Percentiles rank a stretch among this genome's conserved stretches.
phyloP scores from a whole-genome alignment of 2,888 invertebrate species.

The Pachydiplax longipennis region DNA sequence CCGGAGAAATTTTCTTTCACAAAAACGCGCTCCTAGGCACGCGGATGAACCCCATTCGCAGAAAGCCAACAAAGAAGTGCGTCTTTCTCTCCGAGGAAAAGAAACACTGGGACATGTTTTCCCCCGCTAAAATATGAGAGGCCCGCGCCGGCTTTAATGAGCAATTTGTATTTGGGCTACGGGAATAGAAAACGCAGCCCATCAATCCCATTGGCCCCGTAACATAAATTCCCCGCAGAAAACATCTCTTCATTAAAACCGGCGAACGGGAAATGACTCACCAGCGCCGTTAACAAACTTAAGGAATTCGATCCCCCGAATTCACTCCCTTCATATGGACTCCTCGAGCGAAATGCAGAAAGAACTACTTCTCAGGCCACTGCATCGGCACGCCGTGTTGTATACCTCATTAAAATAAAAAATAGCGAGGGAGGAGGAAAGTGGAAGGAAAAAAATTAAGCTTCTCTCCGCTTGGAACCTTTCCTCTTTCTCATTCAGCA shows the following conservation, averaged over 20 bases:
- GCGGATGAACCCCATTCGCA: too few species aligned
- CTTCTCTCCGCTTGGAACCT: not conserved
- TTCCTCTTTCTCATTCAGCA: not conserved
- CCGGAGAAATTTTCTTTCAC: too few species aligned
- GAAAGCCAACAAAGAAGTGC: too few species aligned
- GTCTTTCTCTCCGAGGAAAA: too few species aligned
- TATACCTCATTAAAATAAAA: constrained; percentile 39
- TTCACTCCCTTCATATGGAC: not conserved
- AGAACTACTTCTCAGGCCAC: not conserved
- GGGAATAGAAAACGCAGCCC: not conserved
- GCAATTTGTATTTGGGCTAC: too few species aligned
- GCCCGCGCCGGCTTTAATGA: too few species aligned
- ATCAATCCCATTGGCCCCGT: not conserved
- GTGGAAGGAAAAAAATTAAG: not conserved
- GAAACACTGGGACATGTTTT: too few species aligned
- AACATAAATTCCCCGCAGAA: not conserved
- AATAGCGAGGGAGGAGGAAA: not conserved
- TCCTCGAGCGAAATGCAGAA: not conserved
- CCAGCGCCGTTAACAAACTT: not conserved
- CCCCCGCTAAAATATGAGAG: too few species aligned
- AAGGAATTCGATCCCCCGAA: not conserved
- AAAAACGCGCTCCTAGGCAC: too few species aligned
- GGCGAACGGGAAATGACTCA: not conserved
- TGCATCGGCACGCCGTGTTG: not conserved
- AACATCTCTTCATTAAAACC: not conserved